Conservation (phyloP, 2,888 invertebrate species). For the Eupithecia exiguata region DNA sequence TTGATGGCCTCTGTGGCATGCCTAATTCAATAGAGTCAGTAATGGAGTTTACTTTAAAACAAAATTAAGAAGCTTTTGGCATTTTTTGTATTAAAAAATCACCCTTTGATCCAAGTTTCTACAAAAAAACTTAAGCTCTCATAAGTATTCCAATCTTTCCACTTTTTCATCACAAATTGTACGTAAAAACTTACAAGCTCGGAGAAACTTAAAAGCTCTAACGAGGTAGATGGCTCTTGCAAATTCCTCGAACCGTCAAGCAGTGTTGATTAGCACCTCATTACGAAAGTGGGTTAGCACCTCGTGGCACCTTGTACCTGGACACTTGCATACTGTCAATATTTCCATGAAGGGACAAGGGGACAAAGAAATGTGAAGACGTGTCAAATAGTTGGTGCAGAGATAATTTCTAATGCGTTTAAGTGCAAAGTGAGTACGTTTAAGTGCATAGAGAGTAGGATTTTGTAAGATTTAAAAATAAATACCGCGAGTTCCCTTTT, state of each 20-base stretch:
- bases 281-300: conserved; percentile 50
- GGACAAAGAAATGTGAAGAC: background rate
- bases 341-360: conserved; percentile 2
- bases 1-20: background rate
- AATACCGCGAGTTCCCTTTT: no score
- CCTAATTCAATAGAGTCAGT: background rate
- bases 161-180: conserved; percentile 7
- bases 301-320: conserved; percentile 27
- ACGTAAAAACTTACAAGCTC: conserved; percentile 18
- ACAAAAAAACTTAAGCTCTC: background rate
- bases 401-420: background rate
- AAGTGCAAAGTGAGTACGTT: no score
- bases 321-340: conserved; percentile 18
- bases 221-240: conserved; percentile 30
- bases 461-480: no score
- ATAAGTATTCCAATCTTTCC: background rate
- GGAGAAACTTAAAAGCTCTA: conserved; percentile 22
- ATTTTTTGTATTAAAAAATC: background rate
- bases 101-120: background rate
- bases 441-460: no score
- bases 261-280: conserved; percentile 47
- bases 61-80: background rate
- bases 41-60: background rate
- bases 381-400: background rate
- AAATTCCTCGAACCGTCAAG: conserved; percentile 40